phyloP scores from a whole-genome alignment of 2,113 vertebrate genomes.

The Gallinago paraguaiae region DNA sequence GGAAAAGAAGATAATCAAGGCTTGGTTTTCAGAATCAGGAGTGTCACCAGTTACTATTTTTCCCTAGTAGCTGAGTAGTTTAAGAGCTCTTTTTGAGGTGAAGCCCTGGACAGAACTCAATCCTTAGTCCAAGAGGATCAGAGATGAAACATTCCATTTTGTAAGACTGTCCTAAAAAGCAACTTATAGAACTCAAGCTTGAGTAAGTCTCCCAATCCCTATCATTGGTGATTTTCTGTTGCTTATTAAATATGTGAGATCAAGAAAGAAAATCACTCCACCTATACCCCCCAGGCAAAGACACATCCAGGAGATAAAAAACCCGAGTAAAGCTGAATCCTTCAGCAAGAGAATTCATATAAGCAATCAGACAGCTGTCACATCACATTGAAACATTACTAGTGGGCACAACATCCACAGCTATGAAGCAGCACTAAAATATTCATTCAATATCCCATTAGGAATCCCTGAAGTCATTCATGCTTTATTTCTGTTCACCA shows the following conservation, averaged over 20 bases:
- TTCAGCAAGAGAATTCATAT: not conserved
- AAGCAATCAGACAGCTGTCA: not conserved
- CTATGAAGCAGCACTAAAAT: not conserved
- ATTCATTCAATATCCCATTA: not conserved
- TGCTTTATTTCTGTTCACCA: not conserved
- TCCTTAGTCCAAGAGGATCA: not conserved
- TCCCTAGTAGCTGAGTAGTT: not conserved
- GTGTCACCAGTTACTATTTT: not conserved
- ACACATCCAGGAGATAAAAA: not conserved
- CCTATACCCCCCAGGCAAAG: not conserved
- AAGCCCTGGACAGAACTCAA: not conserved
- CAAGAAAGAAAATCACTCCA: not conserved
- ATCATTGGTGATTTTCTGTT: not conserved
- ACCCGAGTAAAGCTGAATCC: not conserved
- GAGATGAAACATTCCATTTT: not conserved
- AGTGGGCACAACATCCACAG: not conserved
- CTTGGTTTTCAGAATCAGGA: not conserved
- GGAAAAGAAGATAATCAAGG: not conserved
- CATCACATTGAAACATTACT: not conserved
- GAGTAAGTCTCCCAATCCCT: not conserved
- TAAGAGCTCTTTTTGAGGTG: not conserved
- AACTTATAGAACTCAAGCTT: not conserved
- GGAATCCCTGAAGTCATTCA: not conserved
- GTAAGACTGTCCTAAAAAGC: not conserved
- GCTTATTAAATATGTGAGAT: not conserved